These are phyloP conservation scores for Osmoderma eremita DNA, from an alignment of 2,888 invertebrate genomes.

Conservation along the genomic window DNA sequence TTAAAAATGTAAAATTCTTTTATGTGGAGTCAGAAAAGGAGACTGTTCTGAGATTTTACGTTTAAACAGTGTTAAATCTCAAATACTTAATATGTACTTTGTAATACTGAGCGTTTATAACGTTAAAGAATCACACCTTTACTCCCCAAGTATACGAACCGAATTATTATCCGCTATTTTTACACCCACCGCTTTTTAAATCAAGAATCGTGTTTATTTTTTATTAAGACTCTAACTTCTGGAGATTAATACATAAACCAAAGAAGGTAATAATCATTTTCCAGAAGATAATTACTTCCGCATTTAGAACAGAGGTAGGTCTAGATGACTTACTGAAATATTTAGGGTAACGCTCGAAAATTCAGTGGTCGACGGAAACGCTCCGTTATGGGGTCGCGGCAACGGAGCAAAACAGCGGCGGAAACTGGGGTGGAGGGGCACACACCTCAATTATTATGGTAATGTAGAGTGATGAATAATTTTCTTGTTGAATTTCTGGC, in stretches of 20 bases:
- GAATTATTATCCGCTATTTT: not conserved
- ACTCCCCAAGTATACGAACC: not conserved
- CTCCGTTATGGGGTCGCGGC: conserved; percentile 4
- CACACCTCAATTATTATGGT: conserved; percentile 39
- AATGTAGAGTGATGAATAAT: conserved; percentile 38
- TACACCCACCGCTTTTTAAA: conserved; percentile 1
- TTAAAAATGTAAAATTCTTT: not conserved
- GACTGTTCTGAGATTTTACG: no score
- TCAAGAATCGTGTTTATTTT: conserved; percentile 33
- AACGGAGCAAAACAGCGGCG: conserved; percentile 27
- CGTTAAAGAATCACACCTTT: not conserved
- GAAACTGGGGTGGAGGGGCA: conserved; percentile 21
- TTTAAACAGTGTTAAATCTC: no score
- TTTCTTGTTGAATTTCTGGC: conserved; percentile 37
- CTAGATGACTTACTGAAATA: conserved; percentile 33
- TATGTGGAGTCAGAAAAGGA: not conserved
- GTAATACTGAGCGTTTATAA: no score
- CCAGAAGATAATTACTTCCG: conserved; percentile 36
- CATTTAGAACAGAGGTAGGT: conserved; percentile 27
- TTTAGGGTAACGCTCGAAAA: conserved; percentile 34
- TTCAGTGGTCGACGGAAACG: conserved; percentile 35
- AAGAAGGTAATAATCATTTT: conserved; percentile 31
- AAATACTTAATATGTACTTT: no score
- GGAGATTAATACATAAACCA: conserved; percentile 16
- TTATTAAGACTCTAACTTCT: conserved; percentile 28